These are phyloP conservation scores for Drosophila repleta DNA, from an alignment of 1,140 invertebrate species.

Conservation along the genomic window DNA sequence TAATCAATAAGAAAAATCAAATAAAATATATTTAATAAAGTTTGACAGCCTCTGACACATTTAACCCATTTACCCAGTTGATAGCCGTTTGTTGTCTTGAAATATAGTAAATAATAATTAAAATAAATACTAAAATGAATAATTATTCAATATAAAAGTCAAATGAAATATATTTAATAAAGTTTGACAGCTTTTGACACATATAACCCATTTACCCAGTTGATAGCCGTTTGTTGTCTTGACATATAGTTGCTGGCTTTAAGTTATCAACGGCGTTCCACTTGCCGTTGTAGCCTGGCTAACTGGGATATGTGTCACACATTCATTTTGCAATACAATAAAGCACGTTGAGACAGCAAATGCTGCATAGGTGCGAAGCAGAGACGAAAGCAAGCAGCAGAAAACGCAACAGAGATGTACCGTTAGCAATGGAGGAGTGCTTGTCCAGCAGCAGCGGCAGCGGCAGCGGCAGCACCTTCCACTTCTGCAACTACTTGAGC, in stretches of 20 bases:
- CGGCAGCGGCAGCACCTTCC: neutral
- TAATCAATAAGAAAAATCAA: too few species aligned
- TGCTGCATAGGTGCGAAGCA: slow-evolving; percentile 32
- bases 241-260: slow-evolving; percentile 10
- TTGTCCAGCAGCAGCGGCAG: neutral
- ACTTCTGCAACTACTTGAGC: slow-evolving; percentile 28
- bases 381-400: slow-evolving; percentile 37
- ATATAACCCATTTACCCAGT: neutral
- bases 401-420: neutral
- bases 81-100: too few species aligned
- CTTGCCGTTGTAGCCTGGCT: slow-evolving; percentile 17
- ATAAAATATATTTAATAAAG: too few species aligned
- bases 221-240: slow-evolving; percentile 17
- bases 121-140: too few species aligned
- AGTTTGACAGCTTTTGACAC: neutral
- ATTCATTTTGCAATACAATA: slow-evolving; percentile 74
- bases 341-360: slow-evolving; percentile 40
- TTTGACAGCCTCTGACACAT: too few species aligned
- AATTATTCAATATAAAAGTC: too few species aligned
- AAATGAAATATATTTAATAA: too few species aligned
- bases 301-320: slow-evolving; percentile 66
- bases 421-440: slow-evolving; percentile 50
- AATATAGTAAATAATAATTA: too few species aligned
- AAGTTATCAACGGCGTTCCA: slow-evolving; percentile 23
- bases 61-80: too few species aligned